Conservation (phyloP, 2,113 vertebrate genomes). For the Taurulus bubalis region DNA sequence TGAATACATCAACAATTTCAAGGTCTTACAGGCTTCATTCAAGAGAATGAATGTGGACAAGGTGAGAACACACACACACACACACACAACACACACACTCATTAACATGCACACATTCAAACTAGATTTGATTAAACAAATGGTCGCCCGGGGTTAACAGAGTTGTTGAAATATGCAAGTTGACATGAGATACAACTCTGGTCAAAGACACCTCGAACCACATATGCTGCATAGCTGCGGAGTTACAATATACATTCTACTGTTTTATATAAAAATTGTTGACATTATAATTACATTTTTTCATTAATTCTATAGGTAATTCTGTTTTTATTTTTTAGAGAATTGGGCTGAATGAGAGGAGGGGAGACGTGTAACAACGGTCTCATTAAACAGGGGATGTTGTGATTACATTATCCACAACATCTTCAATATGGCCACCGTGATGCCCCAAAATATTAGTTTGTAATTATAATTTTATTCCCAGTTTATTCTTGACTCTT, state of each 20-base stretch:
- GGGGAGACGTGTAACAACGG: too few relatives aligned
- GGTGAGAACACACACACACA: constrained; percentile 80
- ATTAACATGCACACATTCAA: neutral
- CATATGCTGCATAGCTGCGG: neutral
- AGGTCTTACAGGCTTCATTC: constrained; percentile 94
- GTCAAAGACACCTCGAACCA: neutral
- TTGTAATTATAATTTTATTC: too few relatives aligned
- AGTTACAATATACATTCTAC: neutral
- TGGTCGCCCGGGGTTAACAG: neutral
- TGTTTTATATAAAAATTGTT: neutral
- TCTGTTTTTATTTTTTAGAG: neutral
- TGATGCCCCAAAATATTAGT: too few relatives aligned
- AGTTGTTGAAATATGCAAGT: neutral
- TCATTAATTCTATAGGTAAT: neutral
- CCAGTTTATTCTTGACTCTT: too few relatives aligned
- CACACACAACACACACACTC: neutral
- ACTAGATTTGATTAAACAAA: neutral
- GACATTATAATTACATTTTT: neutral
- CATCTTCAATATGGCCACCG: too few relatives aligned
- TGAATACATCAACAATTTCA: constrained; percentile 97
- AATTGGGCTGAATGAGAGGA: too few relatives aligned
- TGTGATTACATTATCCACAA: too few relatives aligned
- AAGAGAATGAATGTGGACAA: constrained; percentile 98
- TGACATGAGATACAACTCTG: neutral
- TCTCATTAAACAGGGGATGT: too few relatives aligned